phyloP scores from a whole-genome alignment of 1,140 invertebrate genomes.

The Agrilus planipennis region DNA sequence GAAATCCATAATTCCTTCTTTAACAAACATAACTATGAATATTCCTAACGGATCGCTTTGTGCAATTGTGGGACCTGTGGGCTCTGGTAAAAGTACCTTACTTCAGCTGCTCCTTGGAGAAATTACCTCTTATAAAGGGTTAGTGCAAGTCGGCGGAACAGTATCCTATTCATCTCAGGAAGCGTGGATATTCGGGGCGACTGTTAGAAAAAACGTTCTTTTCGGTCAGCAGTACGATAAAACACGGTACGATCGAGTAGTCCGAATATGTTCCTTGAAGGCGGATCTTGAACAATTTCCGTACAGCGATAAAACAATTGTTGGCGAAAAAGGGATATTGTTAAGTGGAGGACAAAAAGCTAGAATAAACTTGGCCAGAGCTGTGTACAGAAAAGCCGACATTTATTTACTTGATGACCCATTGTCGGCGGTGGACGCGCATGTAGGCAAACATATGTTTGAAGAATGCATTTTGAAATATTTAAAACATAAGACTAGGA shows the following conservation, averaged over 20 bases:
- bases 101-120: slow-evolving; percentile 61
- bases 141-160: slow-evolving; percentile 46
- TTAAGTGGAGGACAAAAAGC: slow-evolving; percentile 63
- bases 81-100: slow-evolving; percentile 66
- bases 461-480: slow-evolving; percentile 49
- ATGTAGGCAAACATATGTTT: slow-evolving; percentile 57
- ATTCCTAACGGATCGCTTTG: slow-evolving; percentile 48
- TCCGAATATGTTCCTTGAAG: slow-evolving; percentile 49
- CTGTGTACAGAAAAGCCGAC: slow-evolving; percentile 54
- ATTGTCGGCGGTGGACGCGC: slow-evolving; percentile 61
- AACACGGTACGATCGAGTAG: slow-evolving; percentile 38
- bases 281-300: slow-evolving; percentile 49
- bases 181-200: slow-evolving; percentile 57
- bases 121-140: slow-evolving; percentile 44
- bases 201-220: slow-evolving; percentile 59
- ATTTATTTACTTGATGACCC: slow-evolving; percentile 74
- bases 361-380: slow-evolving; percentile 42
- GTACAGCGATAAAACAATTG: slow-evolving; percentile 53
- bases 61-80: slow-evolving; percentile 62
- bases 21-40: slow-evolving; percentile 47
- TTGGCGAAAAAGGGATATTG: slow-evolving; percentile 62
- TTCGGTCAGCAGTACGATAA: slow-evolving; percentile 59
- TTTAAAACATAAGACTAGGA: slow-evolving; percentile 41
- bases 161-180: slow-evolving; percentile 62
- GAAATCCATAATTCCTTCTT: slow-evolving; percentile 41